A percentile compares a stretch with the other conserved stretches of the same genome.
These are phyloP conservation scores for Phallusia fumigata DNA, from an alignment of 23 tunicate species.

Conservation along the genomic window DNA sequence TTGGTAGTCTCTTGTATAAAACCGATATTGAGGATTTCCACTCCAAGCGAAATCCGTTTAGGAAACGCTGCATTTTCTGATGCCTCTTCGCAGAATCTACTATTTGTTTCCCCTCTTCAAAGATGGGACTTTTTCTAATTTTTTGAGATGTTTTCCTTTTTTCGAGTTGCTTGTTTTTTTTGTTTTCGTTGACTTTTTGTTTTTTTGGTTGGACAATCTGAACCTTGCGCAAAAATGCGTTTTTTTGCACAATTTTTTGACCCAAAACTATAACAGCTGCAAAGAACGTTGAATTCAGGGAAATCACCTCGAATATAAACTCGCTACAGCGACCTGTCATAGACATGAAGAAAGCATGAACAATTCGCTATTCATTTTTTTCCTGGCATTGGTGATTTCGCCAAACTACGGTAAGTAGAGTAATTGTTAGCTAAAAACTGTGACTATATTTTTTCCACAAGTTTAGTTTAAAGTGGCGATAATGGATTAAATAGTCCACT, in stretches of 20 bases:
- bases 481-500: too few relatives aligned
- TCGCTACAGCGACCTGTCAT: not conserved
- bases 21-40: too few relatives aligned
- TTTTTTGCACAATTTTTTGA: slow-evolving; percentile 16
- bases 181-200: slow-evolving; percentile 20
- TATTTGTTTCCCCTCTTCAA: too few relatives aligned
- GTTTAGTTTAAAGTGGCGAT: too few relatives aligned
- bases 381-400: not conserved
- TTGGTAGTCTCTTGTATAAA: too few relatives aligned
- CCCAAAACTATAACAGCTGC: not conserved
- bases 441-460: too few relatives aligned
- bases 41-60: too few relatives aligned
- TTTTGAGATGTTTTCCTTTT: slow-evolving; percentile 27
- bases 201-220: too few relatives aligned
- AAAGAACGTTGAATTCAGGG: not conserved
- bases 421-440: too few relatives aligned
- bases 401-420: not conserved
- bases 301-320: not conserved
- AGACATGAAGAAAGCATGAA: not conserved
- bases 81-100: too few relatives aligned
- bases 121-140: not conserved
- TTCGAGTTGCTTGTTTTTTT: slow-evolving; percentile 23
- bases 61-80: too few relatives aligned
- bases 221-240: slow-evolving; percentile 30
- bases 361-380: not conserved